phyloP scores from a whole-genome alignment of 2,113 vertebrate species.

The Phylloscopus whistleri region DNA sequence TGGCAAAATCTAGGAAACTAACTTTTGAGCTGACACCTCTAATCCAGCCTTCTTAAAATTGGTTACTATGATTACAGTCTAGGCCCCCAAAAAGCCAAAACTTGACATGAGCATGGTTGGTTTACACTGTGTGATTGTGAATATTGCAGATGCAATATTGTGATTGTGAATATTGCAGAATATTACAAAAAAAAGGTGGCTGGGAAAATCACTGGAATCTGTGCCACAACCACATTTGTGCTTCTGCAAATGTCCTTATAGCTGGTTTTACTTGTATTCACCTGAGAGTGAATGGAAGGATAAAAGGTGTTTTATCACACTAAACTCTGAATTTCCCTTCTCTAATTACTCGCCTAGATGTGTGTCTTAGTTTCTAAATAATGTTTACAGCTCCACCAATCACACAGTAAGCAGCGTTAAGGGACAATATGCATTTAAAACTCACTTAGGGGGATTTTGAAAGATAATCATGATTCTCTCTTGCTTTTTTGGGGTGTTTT shows the following conservation, averaged over 20 bases:
- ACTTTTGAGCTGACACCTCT: neutral
- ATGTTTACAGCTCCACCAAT: neutral
- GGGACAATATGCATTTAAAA: neutral
- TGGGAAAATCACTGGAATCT: neutral
- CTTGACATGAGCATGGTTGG: neutral
- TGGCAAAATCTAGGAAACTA: neutral
- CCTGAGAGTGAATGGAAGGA: neutral
- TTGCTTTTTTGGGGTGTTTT: neutral
- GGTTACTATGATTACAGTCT: neutral
- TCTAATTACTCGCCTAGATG: neutral
- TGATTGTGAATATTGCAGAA: neutral
- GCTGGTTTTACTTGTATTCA: neutral
- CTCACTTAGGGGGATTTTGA: neutral
- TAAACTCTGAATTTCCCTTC: neutral
- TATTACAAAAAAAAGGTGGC: neutral
- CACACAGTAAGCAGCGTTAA: neutral
- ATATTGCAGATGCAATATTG: neutral
- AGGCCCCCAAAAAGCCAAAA: neutral
- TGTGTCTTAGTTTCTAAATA: neutral
- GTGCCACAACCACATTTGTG: neutral
- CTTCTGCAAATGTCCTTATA: neutral
- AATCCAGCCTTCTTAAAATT: neutral
- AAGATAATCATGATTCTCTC: neutral
- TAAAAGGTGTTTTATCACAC: neutral
- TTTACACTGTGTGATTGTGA: neutral